A percentile compares a stretch with the other conserved stretches of the same genome.
Conservation (phyloP, 2,888 invertebrate genomes). For the Lochmaea capreae region DNA sequence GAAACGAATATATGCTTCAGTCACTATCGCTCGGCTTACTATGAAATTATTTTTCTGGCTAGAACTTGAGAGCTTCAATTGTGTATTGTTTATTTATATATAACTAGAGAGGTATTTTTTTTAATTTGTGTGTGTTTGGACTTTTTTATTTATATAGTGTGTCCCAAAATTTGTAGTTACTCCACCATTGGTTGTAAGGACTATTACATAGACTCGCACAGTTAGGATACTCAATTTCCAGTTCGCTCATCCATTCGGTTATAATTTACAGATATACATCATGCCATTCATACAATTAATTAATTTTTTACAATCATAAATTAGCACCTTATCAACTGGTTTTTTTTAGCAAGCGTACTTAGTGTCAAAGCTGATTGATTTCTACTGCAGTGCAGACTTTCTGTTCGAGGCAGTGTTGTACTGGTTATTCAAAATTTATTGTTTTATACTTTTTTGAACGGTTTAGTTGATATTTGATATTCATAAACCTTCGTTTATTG, state of each 20-base stretch:
- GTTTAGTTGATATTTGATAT: too few relatives aligned
- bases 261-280: conserved; percentile 8
- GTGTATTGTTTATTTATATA: not conserved
- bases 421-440: not conserved
- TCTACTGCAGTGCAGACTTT: conserved; percentile 24
- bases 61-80: conserved; percentile 1
- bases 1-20: conserved; percentile 6
- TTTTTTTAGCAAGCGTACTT: conserved; percentile 19
- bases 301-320: conserved; percentile 28
- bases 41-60: not conserved
- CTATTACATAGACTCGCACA: not conserved
- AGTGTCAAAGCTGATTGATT: conserved; percentile 41
- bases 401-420: not conserved
- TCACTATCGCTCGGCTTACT: conserved; percentile 4
- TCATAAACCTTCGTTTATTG: too few relatives aligned
- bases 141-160: too few relatives aligned
- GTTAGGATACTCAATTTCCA: conserved; percentile 17
- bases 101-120: not conserved
- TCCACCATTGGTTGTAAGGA: not conserved
- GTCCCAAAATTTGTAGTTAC: too few relatives aligned
- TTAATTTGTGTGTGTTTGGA: too few relatives aligned
- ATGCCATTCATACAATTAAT: conserved; percentile 21
- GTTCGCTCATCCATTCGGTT: conserved; percentile 1
- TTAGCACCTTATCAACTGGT: conserved; percentile 29
- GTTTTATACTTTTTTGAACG: not conserved